A percentile compares a stretch with the other conserved stretches of the same genome.
phyloP scores from a whole-genome alignment of 2,797 vertebrate species.

The Leptodactylus fallax region DNA sequence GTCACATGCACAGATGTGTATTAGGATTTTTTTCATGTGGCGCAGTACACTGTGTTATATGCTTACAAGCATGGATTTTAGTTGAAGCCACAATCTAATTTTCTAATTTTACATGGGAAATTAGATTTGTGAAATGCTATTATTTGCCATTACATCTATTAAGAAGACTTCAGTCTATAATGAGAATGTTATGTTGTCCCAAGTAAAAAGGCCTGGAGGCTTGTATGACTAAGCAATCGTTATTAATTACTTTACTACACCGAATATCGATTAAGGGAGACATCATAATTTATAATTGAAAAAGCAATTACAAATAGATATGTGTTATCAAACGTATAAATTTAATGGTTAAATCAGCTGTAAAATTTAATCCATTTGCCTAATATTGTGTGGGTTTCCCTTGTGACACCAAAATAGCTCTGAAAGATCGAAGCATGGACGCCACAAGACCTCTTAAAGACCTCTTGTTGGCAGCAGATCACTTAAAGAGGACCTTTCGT shows the following conservation, averaged over 20 bases:
- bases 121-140: constrained; percentile 32
- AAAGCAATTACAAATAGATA: too few species aligned
- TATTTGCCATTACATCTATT: constrained; percentile 13
- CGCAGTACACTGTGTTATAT: neutral
- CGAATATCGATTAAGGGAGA: too few species aligned
- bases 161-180: neutral
- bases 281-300: too few species aligned
- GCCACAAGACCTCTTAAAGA: too few species aligned
- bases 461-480: too few species aligned
- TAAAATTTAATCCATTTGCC: too few species aligned
- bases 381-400: too few species aligned
- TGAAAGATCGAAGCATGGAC: too few species aligned
- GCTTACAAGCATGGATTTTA: constrained; percentile 1
- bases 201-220: neutral
- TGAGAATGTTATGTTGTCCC: neutral
- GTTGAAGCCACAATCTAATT: constrained; percentile 37
- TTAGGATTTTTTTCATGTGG: neutral
- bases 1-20: neutral
- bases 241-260: neutral
- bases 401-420: too few species aligned
- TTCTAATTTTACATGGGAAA: constrained; percentile 32
- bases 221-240: neutral
- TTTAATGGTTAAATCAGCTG: too few species aligned
- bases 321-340: too few species aligned
- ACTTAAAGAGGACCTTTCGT: too few species aligned